These are phyloP conservation scores for Parapristionchus giblindavisi DNA, from an alignment of 2,888 invertebrate genomes.

Conservation along the genomic window DNA sequence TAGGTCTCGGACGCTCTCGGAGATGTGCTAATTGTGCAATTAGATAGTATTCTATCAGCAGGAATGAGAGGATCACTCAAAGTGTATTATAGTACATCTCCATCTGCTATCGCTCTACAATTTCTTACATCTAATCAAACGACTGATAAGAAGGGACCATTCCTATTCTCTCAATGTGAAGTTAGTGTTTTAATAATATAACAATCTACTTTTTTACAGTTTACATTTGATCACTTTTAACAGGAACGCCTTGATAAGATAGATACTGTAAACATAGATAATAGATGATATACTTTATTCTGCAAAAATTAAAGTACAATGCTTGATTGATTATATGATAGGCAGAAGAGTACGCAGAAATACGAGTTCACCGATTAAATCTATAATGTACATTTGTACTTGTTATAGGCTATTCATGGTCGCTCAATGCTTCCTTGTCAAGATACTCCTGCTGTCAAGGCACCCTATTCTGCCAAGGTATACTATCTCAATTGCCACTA, in stretches of 20 bases:
- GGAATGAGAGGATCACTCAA: conserved; percentile 43
- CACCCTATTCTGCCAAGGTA: conserved; percentile 80
- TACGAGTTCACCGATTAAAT: too few species aligned
- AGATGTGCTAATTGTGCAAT: too few species aligned
- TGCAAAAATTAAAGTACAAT: too few species aligned
- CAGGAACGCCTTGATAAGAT: too few species aligned
- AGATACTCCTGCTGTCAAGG: conserved; percentile 88
- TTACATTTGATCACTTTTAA: too few species aligned
- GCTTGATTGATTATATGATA: too few species aligned
- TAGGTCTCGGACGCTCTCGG: conserved; percentile 17
- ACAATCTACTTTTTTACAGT: too few species aligned
- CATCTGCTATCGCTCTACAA: conserved; percentile 83
- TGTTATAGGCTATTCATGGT: conserved; percentile 80
- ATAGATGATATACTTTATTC: too few species aligned
- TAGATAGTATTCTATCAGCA: neutral
- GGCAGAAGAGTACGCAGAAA: too few species aligned
- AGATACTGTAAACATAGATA: too few species aligned
- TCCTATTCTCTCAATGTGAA: conserved; percentile 76
- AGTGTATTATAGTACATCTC: conserved; percentile 81
- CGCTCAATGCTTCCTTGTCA: conserved; percentile 89
- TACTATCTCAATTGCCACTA: neutral
- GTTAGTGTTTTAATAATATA: too few species aligned
- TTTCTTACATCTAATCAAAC: conserved; percentile 88
- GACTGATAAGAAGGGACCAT: conserved; percentile 82
- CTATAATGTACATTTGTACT: too few species aligned